Percentiles rank a stretch among this genome's conserved stretches.
Evolutionary conservation across 1,140 invertebrate species (phyloP).

Genomic region (Drosophila varians): DNA sequence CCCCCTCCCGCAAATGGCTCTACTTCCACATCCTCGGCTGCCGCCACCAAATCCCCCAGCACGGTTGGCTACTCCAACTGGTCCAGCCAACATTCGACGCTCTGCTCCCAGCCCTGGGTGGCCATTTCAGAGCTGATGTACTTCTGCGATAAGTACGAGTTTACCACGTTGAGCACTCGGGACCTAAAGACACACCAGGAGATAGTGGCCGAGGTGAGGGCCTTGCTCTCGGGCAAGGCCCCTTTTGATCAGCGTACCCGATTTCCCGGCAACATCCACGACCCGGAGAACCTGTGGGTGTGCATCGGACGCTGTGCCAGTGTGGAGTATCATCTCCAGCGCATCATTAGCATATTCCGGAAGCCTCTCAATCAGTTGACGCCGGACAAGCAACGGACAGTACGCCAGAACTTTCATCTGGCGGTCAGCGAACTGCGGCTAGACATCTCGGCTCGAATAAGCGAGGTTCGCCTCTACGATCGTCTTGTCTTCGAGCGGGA

Average conservation of each 20-base stretch:
- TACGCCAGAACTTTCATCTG: slow-evolving; percentile 77
- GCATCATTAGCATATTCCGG: slow-evolving; percentile 71
- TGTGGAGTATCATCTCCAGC: slow-evolving; percentile 75
- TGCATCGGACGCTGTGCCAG: slow-evolving; percentile 77
- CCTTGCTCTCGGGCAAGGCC: slow-evolving; percentile 55
- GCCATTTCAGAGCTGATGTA: slow-evolving; percentile 78
- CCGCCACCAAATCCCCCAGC: slow-evolving; percentile 22
- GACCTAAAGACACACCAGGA: slow-evolving; percentile 68
- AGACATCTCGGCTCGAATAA: slow-evolving; percentile 77
- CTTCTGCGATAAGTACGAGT: slow-evolving; percentile 81
- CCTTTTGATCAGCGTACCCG: slow-evolving; percentile 73
- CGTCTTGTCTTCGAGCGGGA: slow-evolving; percentile 74
- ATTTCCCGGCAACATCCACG: slow-evolving; percentile 75
- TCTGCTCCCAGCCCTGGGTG: slow-evolving; percentile 69
- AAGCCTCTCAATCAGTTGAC: slow-evolving; percentile 70
- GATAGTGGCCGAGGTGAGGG: slow-evolving; percentile 67
- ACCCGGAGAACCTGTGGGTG: slow-evolving; percentile 79
- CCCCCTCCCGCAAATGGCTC: slow-evolving; percentile 13
- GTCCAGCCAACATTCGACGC: slow-evolving; percentile 57
- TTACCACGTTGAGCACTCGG: slow-evolving; percentile 61
- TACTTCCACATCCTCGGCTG: slow-evolving; percentile 1
- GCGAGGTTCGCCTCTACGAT: slow-evolving; percentile 74
- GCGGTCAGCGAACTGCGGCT: slow-evolving; percentile 74
- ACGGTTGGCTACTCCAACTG: slow-evolving; percentile 71
- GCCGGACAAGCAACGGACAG: slow-evolving; percentile 70